phyloP scores from a whole-genome alignment of 2,888 invertebrate genomes.

The Alsophila aescularia region DNA sequence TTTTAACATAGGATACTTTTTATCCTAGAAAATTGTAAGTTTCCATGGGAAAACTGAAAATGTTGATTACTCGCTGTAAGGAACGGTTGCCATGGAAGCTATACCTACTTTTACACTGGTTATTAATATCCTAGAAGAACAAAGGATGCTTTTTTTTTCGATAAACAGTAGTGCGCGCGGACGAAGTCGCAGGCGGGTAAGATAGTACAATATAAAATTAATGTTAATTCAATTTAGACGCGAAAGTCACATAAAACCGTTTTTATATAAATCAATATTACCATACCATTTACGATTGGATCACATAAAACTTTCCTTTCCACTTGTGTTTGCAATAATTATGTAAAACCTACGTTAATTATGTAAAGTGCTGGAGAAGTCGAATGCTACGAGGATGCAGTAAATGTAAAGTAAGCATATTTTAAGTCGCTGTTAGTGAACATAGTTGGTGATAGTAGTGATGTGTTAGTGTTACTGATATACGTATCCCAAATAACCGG shows the following conservation, averaged over 20 bases:
- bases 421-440: constrained; percentile 27
- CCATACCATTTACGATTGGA: constrained; percentile 27
- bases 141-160: too few species aligned
- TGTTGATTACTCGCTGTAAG: too few species aligned
- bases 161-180: too few species aligned
- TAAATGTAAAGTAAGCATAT: constrained; percentile 31
- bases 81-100: too few species aligned
- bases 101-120: too few species aligned
- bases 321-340: constrained; percentile 53
- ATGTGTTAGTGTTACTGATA: not conserved
- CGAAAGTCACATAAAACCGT: constrained; percentile 50
- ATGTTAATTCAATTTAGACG: constrained; percentile 34
- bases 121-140: too few species aligned
- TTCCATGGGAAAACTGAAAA: too few species aligned
- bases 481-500: too few species aligned
- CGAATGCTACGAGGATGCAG: constrained; percentile 26
- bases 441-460: constrained; percentile 4
- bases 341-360: constrained; percentile 51
- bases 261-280: constrained; percentile 29
- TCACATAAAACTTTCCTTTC: constrained; percentile 27
- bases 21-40: too few species aligned
- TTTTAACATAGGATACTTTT: too few species aligned
- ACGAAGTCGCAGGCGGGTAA: too few species aligned
- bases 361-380: constrained; percentile 45
- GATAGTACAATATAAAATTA: constrained; percentile 7